Evolutionary conservation across 2,113 vertebrate genomes (phyloP).

Genomic region (Gavialis gangeticus): DNA sequence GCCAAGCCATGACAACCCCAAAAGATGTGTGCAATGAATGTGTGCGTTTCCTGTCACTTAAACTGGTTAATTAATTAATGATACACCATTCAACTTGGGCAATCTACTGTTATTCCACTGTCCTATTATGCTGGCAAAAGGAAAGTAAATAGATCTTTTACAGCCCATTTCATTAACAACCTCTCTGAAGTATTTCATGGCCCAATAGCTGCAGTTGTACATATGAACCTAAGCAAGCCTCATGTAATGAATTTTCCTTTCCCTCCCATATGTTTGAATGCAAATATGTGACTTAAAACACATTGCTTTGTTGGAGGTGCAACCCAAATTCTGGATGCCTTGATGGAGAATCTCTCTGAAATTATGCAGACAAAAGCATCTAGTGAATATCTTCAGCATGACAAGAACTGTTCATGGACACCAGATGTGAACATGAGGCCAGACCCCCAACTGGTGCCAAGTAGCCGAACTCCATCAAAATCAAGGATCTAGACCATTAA

Average conservation of each 20-base stretch:
- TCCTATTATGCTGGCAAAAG: neutral
- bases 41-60: neutral
- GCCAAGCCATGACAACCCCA: neutral
- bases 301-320: neutral
- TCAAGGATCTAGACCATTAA: neutral
- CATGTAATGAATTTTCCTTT: neutral
- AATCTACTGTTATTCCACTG: neutral
- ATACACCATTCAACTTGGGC: neutral
- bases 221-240: neutral
- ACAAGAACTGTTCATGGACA: neutral
- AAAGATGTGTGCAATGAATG: neutral
- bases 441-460: neutral
- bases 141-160: neutral
- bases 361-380: neutral
- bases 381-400: neutral
- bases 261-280: rapidly evolving
- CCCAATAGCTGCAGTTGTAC: neutral
- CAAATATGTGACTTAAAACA: rapidly evolving
- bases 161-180: neutral
- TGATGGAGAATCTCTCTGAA: neutral
- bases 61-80: neutral
- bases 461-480: neutral
- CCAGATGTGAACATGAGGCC: neutral
- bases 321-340: no score
- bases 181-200: rapidly evolving